A percentile compares a stretch with the other conserved stretches of the same genome.
Evolutionary conservation across 2,888 invertebrate species (phyloP).

Genomic region (Gryllus longicercus): DNA sequence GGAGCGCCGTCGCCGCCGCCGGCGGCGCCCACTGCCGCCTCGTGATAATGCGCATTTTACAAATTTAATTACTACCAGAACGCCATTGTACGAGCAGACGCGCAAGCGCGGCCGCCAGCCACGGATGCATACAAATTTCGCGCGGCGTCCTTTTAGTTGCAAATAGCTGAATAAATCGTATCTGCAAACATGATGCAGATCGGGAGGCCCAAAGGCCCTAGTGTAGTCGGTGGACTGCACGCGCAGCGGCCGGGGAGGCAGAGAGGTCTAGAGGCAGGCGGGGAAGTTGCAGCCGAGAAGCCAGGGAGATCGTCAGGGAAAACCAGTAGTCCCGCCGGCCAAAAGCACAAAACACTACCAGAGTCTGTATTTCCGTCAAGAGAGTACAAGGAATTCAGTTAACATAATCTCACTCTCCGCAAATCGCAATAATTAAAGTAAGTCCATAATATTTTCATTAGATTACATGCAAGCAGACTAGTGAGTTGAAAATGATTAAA

Average conservation of each 20-base stretch:
- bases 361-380: no score
- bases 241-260: neutral
- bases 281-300: no score
- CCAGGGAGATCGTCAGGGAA: no score
- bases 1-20: neutral
- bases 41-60: constrained; percentile 3
- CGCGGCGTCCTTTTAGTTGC: constrained; percentile 3
- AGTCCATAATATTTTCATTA: no score
- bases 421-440: no score
- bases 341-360: no score
- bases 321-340: no score
- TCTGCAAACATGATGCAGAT: constrained; percentile 17
- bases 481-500: no score
- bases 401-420: no score
- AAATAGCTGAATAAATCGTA: constrained; percentile 11
- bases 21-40: neutral
- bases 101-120: neutral
- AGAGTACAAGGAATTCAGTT: no score
- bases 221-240: neutral
- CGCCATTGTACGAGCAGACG: neutral
- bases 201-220: neutral
- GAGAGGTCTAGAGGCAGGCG: no score
- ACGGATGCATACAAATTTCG: neutral
- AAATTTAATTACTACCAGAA: constrained; percentile 1
- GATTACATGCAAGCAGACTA: no score